Percentiles rank a stretch among this genome's conserved stretches.
phyloP scores from a whole-genome alignment of 2,888 invertebrate genomes.

The Buathra laborator region DNA sequence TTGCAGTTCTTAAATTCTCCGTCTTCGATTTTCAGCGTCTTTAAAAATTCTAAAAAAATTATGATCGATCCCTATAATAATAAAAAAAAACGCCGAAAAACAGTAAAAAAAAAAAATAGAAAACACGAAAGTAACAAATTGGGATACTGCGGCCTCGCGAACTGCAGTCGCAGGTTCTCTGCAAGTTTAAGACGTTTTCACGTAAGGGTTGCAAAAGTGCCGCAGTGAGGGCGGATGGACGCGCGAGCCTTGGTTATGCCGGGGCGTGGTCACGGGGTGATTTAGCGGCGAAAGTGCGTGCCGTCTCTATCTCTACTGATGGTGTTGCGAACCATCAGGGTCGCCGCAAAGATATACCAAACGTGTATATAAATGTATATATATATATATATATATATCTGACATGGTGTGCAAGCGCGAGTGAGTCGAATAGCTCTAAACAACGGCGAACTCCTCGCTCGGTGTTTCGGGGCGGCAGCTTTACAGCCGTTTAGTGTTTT shows the following conservation, averaged over 20 bases:
- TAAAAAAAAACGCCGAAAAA: background rate
- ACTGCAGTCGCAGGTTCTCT: slow-evolving; percentile 20
- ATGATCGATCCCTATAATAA: too few species aligned
- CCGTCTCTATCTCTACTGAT: slow-evolving; percentile 78
- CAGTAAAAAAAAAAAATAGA: background rate
- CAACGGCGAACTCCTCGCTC: slow-evolving; percentile 70
- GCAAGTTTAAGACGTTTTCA: slow-evolving; percentile 2
- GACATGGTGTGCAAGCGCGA: slow-evolving; percentile 19
- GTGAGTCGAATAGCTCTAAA: slow-evolving; percentile 71
- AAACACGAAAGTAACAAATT: background rate
- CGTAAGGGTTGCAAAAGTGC: slow-evolving; percentile 39
- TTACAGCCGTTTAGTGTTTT: slow-evolving; percentile 85
- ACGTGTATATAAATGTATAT: slow-evolving; percentile 39
- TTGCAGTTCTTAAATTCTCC: too few species aligned
- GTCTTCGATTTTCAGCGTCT: too few species aligned
- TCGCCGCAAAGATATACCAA: slow-evolving; percentile 69
- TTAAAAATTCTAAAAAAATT: too few species aligned
- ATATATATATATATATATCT: slow-evolving; percentile 6
- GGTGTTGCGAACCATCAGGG: slow-evolving; percentile 70
- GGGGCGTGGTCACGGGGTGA: slow-evolving; percentile 82
- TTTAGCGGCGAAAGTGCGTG: slow-evolving; percentile 83
- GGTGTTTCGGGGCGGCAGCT: slow-evolving; percentile 84
- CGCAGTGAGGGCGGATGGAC: slow-evolving; percentile 52
- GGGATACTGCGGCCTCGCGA: slow-evolving; percentile 24
- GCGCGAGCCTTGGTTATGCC: slow-evolving; percentile 60